Evolutionary conservation across 2,888 invertebrate genomes (phyloP), one percentile per base, ranked within the genome.

Genomic region (Xiphydria camelus): DNA sequence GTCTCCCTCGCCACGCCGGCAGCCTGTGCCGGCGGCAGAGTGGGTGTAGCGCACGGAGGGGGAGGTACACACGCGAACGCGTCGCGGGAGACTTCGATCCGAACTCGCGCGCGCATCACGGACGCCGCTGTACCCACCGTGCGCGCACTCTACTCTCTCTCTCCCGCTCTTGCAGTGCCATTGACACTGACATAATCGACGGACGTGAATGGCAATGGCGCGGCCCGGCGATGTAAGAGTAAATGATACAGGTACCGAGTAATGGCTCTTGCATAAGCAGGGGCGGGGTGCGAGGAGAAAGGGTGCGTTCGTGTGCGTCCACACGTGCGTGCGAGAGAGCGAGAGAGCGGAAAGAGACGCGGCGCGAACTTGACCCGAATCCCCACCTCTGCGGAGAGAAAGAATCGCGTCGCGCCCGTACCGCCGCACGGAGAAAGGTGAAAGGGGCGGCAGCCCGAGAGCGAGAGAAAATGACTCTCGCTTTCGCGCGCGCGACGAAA

Each of bases 101-200:
- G n/a, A n/a, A n/a, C n/a, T n/a, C n/a, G n/a, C n/a, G n/a, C n/a
- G n/a, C n/a, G n/a, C n/a, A n/a, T n/a, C n/a, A n/a, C n/a, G n/a
- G n/a, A n/a, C n/a, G n/a, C n/a, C n/a, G n/a, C n/a, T n/a, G n/a
- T n/a, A n/a, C n/a, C n/a, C n/a, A n/a, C n/a, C n/a, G n/a, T n/a
- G n/a, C n/a, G n/a, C n/a, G n/a, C n/a, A n/a, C n/a, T n/a, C n/a
- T n/a, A n/a, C 31, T 14, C 21, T 44, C 48, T 29, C 32, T 34
- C 4, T 22, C 38, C 29, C 35, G 19, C 54, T 59, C 48, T 55
- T 55, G 54, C 57, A 55, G 58, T 68, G 69, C 65, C 70, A 68
- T 70, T 71, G 71, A 71, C 72, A 70, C 68, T 73, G 72, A 72
- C 66, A 63, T 64, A 68, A 70, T 64, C 65, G 31, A 20, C 32